Evolutionary conservation across 2,797 vertebrate genomes (phyloP).

Genomic region (Ceryle rudis): DNA sequence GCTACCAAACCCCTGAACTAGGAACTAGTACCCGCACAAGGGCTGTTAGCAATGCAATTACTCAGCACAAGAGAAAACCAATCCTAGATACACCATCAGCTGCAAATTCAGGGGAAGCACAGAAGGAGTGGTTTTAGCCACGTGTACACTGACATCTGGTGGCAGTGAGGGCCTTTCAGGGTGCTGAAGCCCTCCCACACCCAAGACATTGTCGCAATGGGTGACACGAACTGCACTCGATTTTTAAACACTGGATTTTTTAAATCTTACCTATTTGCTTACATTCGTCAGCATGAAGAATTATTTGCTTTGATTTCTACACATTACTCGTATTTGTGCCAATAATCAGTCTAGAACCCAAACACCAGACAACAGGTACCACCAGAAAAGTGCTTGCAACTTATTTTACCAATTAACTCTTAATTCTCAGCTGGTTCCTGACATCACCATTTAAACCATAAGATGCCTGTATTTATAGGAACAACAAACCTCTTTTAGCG

Average conservation of each 20-base stretch:
- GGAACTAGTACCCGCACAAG: background rate
- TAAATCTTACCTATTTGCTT: background rate
- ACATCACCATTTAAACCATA: background rate
- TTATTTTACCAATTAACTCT: background rate
- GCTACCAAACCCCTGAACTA: background rate
- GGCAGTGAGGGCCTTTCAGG: background rate
- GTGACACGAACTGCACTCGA: background rate
- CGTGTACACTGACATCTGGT: slow-evolving; percentile 69
- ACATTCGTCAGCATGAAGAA: background rate
- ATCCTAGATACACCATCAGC: background rate
- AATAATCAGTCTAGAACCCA: background rate
- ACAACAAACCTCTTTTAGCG: background rate
- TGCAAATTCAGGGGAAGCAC: background rate
- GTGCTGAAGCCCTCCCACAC: background rate
- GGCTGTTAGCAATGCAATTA: background rate
- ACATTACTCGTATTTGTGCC: background rate
- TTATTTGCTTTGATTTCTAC: background rate
- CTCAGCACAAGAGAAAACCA: background rate
- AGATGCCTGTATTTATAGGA: background rate
- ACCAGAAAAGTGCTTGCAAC: background rate
- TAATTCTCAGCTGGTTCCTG: background rate
- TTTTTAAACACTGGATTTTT: background rate
- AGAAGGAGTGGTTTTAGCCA: background rate
- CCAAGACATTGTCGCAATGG: fast-evolving
- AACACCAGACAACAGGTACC: background rate